These are phyloP conservation scores for Artemia sp. DNA, from an alignment of 2,888 invertebrate species.

Conservation along the genomic window DNA sequence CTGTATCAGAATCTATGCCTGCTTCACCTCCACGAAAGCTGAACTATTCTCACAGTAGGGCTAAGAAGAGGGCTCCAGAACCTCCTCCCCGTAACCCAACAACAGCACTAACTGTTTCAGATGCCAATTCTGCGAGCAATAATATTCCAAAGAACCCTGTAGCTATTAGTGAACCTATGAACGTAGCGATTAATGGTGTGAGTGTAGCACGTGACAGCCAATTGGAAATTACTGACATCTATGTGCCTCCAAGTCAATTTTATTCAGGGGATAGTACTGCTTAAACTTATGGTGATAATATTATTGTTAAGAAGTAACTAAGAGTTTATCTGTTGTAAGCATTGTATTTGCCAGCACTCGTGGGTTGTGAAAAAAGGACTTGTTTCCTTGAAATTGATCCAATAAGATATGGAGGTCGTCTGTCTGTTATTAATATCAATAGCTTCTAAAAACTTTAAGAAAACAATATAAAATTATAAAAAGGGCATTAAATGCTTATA, in stretches of 20 bases:
- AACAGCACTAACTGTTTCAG: neutral
- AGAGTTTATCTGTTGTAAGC: no score
- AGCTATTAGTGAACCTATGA: conserved; percentile 26
- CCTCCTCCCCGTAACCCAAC: neutral
- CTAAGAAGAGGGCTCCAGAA: conserved; percentile 10
- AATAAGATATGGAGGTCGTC: no score
- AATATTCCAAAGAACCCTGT: conserved; percentile 13
- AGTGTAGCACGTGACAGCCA: conserved; percentile 25
- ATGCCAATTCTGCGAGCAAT: neutral
- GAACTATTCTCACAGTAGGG: neutral
- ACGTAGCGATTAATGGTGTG: conserved; percentile 30
- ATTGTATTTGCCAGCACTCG: no score
- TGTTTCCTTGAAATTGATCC: no score
- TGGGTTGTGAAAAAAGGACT: no score
- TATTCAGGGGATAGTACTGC: conserved; percentile 11
- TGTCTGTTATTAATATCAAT: no score
- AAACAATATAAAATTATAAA: no score
- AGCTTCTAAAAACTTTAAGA: no score
- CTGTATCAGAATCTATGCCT: neutral
- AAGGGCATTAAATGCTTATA: no score
- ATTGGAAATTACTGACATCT: conserved; percentile 4
- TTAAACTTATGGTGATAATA: neutral
- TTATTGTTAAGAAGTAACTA: no score
- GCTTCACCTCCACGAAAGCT: neutral
- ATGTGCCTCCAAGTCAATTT: neutral